Percentiles rank a stretch among this genome's conserved stretches.
Evolutionary conservation across 2,888 invertebrate species (phyloP).

Genomic region (Tetrapedia diversipes): DNA sequence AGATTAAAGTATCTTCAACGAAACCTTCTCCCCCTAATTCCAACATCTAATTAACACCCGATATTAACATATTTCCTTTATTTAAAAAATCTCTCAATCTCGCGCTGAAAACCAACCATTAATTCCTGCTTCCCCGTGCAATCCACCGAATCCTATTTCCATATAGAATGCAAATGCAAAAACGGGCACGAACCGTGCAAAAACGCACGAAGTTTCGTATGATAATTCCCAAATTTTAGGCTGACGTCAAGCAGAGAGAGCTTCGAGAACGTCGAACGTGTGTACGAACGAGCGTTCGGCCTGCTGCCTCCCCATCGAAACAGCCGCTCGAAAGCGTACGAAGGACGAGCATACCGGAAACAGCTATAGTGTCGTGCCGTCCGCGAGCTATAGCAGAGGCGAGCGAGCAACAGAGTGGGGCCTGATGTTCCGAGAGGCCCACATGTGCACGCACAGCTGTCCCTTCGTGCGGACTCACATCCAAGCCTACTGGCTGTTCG

Average conservation of each 20-base stretch:
- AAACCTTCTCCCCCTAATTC: neutral
- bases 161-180: neutral
- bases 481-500: slow-evolving; percentile 7
- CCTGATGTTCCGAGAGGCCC: slow-evolving; percentile 65
- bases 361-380: slow-evolving; percentile 55
- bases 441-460: slow-evolving; percentile 70
- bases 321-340: slow-evolving; percentile 53
- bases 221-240: slow-evolving; percentile 8
- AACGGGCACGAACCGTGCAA: neutral
- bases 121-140: slow-evolving; percentile 7
- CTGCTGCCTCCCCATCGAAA: slow-evolving; percentile 22
- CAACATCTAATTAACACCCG: neutral
- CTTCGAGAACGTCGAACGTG: neutral
- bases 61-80: neutral
- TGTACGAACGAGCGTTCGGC: neutral
- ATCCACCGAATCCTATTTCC: too few relatives aligned
- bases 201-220: too few relatives aligned
- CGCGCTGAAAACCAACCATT: neutral
- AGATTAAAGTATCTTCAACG: neutral
- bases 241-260: neutral
- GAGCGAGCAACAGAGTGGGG: slow-evolving; percentile 50
- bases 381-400: slow-evolving; percentile 42
- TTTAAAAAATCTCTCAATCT: neutral
- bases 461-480: slow-evolving; percentile 26
- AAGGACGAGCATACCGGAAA: slow-evolving; percentile 65